Evolutionary conservation across 2,113 vertebrate genomes (phyloP).

Genomic region (Prinia subflava): DNA sequence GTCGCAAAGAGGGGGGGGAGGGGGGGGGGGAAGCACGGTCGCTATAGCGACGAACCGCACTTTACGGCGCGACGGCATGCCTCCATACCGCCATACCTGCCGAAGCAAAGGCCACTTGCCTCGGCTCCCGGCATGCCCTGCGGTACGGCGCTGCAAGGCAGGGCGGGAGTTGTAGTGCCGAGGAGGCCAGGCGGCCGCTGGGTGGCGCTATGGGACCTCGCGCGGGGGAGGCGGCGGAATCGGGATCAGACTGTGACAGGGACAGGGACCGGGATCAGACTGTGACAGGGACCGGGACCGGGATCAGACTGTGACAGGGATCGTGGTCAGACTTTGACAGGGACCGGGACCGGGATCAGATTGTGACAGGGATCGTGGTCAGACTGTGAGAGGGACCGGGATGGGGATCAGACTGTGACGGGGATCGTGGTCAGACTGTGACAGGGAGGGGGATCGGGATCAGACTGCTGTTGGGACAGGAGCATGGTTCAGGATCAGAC

Average conservation of each 20-base stretch:
- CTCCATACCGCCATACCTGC: not conserved
- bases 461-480: not conserved
- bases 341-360: not conserved
- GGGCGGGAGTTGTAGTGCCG: not conserved
- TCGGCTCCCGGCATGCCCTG: not conserved
- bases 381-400: not conserved
- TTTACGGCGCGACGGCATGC: not conserved
- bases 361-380: not conserved
- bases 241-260: not conserved
- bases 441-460: not conserved
- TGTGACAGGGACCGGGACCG: too few species aligned
- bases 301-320: not conserved
- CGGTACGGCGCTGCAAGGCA: not conserved
- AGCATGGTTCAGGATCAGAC: too few species aligned
- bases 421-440: not conserved
- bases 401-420: not conserved
- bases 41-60: not conserved
- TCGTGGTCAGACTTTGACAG: not conserved
- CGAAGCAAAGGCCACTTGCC: not conserved
- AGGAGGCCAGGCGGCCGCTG: not conserved
- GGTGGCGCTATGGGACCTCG: not conserved
- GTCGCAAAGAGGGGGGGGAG: not conserved
- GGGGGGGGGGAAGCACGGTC: rapidly evolving
- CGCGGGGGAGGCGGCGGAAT: not conserved
- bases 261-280: not conserved